phyloP scores from a whole-genome alignment of 1,140 invertebrate genomes.

The Hyles vespertilio region DNA sequence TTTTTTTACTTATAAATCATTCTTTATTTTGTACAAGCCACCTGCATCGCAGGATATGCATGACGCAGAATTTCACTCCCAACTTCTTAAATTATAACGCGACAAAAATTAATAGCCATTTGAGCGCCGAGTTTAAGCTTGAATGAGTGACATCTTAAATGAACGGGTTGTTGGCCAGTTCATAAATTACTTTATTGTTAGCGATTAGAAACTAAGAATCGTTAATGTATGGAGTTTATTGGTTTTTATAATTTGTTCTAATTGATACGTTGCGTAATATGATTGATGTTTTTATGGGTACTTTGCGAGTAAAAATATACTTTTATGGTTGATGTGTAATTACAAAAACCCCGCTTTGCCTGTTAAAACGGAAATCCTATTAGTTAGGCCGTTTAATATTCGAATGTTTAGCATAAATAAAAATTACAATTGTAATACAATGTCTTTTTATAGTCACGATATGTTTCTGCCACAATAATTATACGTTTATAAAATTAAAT shows the following conservation, averaged over 20 bases:
- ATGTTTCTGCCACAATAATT: too few relatives aligned
- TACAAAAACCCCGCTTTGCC: background rate
- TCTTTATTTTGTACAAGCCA: too few relatives aligned
- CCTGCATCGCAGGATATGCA: too few relatives aligned
- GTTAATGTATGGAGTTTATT: constrained; percentile 8
- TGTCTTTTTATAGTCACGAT: too few relatives aligned
- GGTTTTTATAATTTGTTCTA: constrained; percentile 14
- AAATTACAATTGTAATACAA: too few relatives aligned
- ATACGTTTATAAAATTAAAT: too few relatives aligned
- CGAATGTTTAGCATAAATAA: too few relatives aligned
- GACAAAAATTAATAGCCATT: constrained; percentile 6
- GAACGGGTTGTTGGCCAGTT: constrained; percentile 1
- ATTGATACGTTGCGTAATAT: constrained; percentile 7
- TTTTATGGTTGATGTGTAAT: constrained; percentile 2
- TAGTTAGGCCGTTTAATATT: too few relatives aligned
- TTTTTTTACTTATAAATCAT: too few relatives aligned
- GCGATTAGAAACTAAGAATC: constrained; percentile 3
- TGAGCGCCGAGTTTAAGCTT: background rate
- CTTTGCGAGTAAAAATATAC: constrained; percentile 4
- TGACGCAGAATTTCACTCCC: too few relatives aligned
- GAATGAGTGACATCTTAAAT: constrained; percentile 8
- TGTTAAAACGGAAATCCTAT: constrained; percentile 7
- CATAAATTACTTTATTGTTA: constrained; percentile 13
- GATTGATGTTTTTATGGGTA: constrained; percentile 6
- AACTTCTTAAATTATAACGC: background rate